Evolutionary conservation across 2,888 invertebrate genomes (phyloP), one percentile per base, ranked within the genome.

Genomic region (Diabrotica balteata): DNA sequence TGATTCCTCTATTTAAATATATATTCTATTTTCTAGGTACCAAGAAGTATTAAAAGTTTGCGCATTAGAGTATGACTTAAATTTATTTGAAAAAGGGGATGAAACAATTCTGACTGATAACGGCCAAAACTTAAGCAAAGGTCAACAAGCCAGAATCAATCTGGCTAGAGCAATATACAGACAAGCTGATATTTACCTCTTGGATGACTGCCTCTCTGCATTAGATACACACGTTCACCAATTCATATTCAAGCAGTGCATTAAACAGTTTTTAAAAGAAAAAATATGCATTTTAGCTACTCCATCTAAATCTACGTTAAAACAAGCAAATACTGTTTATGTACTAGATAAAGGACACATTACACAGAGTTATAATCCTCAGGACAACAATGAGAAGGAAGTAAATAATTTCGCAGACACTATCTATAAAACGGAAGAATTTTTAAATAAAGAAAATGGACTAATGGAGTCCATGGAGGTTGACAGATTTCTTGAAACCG

Each of bases 171-270:
- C 94, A 0, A 89, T 95, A 2, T 95, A 95, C 83, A 90, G 91
- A 49, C 89, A 94, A 63, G 90, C 93, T 0, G 93, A 94, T 70
- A 90, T 95, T 70, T 96, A 94, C 80, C 84, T 96, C 7, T 84
- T 96, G 57, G 96, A 96, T 81, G 96, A 96, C 84, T 95, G 95
- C 0, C 85, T 96, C 22, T 91, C 94, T 72, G 95, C 95, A 0
- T 93, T 96, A n/a, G 96, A 96, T 84, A 88, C 93, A 0, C 91
- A 93, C 45, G 95, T 96, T 4, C 93, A 93, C 2, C 88, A 92
- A 0, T 92, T 93, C 82, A 87, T 96, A 75, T 96, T 95, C 84
- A 92, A 94, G 79, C 88, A 91, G 80, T 93, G 92, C 77, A 87
- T 93, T 59, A 86, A 78, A 53, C 72, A 86, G 10, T 89, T 89